Conservation (phyloP, 2,888 invertebrate species). For the Thymelicus lineola region DNA sequence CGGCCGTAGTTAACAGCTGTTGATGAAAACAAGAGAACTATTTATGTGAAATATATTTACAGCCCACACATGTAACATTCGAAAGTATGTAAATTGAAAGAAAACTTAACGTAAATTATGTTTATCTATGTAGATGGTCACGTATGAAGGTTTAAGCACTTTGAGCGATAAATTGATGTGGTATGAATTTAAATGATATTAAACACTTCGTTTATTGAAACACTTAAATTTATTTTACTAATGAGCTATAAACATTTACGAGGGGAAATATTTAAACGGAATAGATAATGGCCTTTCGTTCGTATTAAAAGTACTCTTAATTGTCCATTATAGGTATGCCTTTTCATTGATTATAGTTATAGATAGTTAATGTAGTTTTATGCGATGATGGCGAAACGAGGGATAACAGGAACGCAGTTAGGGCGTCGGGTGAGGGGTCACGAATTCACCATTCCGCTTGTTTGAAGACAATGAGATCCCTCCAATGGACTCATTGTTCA, state of each 20-base stretch:
- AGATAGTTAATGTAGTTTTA: constrained; percentile 53
- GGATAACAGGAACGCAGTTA: constrained; percentile 53
- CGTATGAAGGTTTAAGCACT: constrained; percentile 7
- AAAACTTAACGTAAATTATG: constrained; percentile 8
- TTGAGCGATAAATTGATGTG: constrained; percentile 23
- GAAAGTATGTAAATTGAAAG: constrained; percentile 19
- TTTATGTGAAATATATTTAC: neutral
- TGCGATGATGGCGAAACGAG: constrained; percentile 51
- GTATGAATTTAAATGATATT: constrained; percentile 29
- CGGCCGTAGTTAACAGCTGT: constrained; percentile 15
- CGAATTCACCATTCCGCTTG: constrained; percentile 64
- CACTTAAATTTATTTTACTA: constrained; percentile 32
- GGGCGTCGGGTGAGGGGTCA: constrained; percentile 60
- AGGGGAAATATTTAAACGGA: constrained; percentile 20
- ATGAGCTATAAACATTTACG: constrained; percentile 35
- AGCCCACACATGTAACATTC: neutral
- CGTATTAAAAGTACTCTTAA: constrained; percentile 22
- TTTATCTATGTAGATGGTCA: constrained; percentile 29
- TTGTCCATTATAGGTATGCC: constrained; percentile 40
- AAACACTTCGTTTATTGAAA: constrained; percentile 35
- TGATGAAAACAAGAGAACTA: neutral
- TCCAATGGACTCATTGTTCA: constrained; percentile 59
- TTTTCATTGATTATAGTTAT: constrained; percentile 41
- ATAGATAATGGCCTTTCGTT: constrained; percentile 20
- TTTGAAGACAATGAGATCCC: constrained; percentile 59